Evolutionary conservation across 2,113 vertebrate species (phyloP).

Genomic region (Pelecanoides urinatrix): DNA sequence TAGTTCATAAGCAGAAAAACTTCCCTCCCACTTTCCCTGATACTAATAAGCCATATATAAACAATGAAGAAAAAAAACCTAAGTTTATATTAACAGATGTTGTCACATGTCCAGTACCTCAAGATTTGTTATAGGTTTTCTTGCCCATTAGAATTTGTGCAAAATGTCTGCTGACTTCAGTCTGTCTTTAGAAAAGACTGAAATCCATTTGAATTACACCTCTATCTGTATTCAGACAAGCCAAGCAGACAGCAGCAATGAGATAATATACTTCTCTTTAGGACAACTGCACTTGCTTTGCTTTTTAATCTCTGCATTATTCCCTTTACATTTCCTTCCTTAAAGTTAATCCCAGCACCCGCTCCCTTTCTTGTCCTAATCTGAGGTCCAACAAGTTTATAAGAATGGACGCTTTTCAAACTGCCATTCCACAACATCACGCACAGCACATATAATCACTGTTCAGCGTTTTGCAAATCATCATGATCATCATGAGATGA

Average conservation of each 20-base stretch:
- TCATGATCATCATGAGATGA: not conserved
- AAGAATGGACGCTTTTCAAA: not conserved
- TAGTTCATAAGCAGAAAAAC: not conserved
- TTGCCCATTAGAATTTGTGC: no score
- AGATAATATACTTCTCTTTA: not conserved
- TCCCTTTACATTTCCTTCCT: not conserved
- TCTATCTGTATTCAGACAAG: no score
- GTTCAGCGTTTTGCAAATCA: not conserved
- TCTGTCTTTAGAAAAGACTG: no score
- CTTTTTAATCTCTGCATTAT: not conserved
- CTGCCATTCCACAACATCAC: fast-evolving
- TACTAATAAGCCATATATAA: not conserved
- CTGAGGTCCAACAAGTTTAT: no score
- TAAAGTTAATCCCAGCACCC: no score
- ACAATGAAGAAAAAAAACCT: not conserved
- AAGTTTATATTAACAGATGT: not conserved
- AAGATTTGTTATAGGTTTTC: not conserved
- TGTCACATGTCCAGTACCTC: not conserved
- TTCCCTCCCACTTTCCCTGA: not conserved
- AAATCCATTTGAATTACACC: no score
- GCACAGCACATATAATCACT: fast-evolving
- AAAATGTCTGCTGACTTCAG: not conserved
- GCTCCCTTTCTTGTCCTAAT: no score
- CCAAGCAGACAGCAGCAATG: not conserved
- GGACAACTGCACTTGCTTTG: not conserved